Evolutionary conservation across 2,888 invertebrate species (phyloP).

Genomic region (Stictocephala bisonia): DNA sequence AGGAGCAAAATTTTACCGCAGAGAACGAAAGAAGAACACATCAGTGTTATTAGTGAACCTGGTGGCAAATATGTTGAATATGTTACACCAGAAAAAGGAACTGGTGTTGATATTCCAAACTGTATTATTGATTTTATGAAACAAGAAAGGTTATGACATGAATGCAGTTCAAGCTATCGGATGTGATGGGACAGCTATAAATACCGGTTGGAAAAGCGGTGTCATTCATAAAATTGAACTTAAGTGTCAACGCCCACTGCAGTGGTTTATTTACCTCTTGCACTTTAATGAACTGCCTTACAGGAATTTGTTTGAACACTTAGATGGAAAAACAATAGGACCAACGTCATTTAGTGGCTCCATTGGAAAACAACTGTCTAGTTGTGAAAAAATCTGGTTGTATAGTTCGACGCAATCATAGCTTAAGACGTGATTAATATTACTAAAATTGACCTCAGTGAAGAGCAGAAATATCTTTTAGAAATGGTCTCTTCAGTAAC

Average conservation of each 20-base stretch:
- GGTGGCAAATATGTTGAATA: conserved; percentile 37
- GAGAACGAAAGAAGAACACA: conserved; percentile 25
- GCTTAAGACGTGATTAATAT: background rate
- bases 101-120: background rate
- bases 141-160: background rate
- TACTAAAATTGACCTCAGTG: too few relatives aligned
- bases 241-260: conserved; percentile 52
- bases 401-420: too few relatives aligned
- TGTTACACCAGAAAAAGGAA: conserved; percentile 19
- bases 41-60: conserved; percentile 38
- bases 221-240: conserved; percentile 53
- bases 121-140: background rate
- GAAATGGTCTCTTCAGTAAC: conserved; percentile 43
- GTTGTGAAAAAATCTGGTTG: conserved; percentile 36
- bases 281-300: conserved; percentile 52
- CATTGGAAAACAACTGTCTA: conserved; percentile 56
- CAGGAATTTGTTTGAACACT: conserved; percentile 56
- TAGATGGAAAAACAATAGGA: conserved; percentile 58
- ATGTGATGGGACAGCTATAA: conserved; percentile 56
- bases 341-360: conserved; percentile 56
- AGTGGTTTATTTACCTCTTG: conserved; percentile 57
- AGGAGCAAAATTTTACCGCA: conserved; percentile 11
- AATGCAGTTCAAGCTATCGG: conserved; percentile 65
- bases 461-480: conserved; percentile 55
- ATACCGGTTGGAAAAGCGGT: conserved; percentile 56